A percentile compares a stretch with the other conserved stretches of the same genome.
phyloP scores from a whole-genome alignment of 1,140 invertebrate genomes.

The Aphelinus atriplicis region DNA sequence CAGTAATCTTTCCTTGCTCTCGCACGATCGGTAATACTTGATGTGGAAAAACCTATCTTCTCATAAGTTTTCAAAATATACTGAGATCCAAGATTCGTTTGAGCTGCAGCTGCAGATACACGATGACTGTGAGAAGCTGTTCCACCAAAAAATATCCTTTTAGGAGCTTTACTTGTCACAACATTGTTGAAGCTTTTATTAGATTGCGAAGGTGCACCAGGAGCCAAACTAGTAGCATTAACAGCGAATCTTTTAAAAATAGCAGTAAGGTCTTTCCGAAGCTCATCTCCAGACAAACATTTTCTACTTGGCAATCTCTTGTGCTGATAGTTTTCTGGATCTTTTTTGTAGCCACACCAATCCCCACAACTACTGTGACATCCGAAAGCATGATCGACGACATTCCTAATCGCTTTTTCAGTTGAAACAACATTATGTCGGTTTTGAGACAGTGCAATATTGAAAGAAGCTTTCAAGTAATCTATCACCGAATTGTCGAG shows the following conservation, averaged over 20 bases:
- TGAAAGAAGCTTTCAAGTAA: slow-evolving; percentile 31
- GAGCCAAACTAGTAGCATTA: slow-evolving; percentile 14
- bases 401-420: slow-evolving; percentile 23
- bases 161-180: slow-evolving; percentile 34
- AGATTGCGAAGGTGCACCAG: slow-evolving; percentile 24
- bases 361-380: slow-evolving; percentile 18
- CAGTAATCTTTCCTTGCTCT: slow-evolving; percentile 31
- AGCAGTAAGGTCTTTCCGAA: too few relatives aligned
- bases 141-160: slow-evolving; percentile 34
- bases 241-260: too few relatives aligned
- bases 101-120: slow-evolving; percentile 34
- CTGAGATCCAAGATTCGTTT: slow-evolving; percentile 30
- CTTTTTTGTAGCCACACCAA: slow-evolving; percentile 31
- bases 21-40: slow-evolving; percentile 15
- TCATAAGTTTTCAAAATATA: slow-evolving; percentile 23
- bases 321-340: slow-evolving; percentile 28
- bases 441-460: slow-evolving; percentile 26
- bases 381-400: slow-evolving; percentile 28
- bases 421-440: neutral
- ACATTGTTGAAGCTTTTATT: slow-evolving; percentile 37
- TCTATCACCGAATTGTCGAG: slow-evolving; percentile 14
- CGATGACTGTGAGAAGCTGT: slow-evolving; percentile 32
- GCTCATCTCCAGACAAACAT: neutral
- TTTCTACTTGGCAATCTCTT: slow-evolving; percentile 26
- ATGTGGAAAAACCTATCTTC: slow-evolving; percentile 17